A percentile compares a stretch with the other conserved stretches of the same genome.
Conservation (phyloP, 2,888 invertebrate genomes). For the Cheilosia impressa region DNA sequence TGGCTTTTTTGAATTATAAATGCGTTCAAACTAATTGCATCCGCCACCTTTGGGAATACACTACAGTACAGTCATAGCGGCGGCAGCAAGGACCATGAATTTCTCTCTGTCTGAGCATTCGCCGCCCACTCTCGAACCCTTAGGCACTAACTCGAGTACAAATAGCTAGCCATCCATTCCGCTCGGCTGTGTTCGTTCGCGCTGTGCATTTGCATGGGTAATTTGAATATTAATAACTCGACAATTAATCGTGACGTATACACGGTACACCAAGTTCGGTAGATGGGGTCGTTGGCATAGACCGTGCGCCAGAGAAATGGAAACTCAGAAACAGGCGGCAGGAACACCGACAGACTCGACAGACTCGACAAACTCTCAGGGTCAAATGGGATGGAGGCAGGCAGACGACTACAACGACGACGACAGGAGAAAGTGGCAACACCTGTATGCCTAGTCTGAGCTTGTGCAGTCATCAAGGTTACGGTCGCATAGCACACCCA, state of each 20-base stretch:
- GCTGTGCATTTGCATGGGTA: constrained; percentile 71
- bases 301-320: not conserved
- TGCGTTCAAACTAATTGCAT: constrained; percentile 75
- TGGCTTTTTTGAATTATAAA: constrained; percentile 73
- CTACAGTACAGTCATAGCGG: not conserved
- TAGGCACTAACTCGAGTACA: constrained; percentile 66
- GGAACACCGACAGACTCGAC: constrained; percentile 14
- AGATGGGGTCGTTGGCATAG: not conserved
- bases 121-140: constrained; percentile 27
- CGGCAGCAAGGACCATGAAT: constrained; percentile 1
- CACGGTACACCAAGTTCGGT: constrained; percentile 2
- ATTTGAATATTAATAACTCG: constrained; percentile 76
- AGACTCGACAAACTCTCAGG: constrained; percentile 28
- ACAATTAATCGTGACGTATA: constrained; percentile 72
- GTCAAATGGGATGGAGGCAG: constrained; percentile 28
- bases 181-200: constrained; percentile 45
- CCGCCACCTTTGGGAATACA: constrained; percentile 73
- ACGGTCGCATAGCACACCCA: constrained; percentile 49
- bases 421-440: constrained; percentile 60
- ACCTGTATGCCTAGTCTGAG: constrained; percentile 55
- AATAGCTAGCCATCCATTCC: constrained; percentile 74
- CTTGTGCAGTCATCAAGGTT: constrained; percentile 74
- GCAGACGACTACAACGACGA: constrained; percentile 6
- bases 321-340: constrained; percentile 18
- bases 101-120: constrained; percentile 21